Conservation (phyloP, 2,113 vertebrate genomes). For the Microcebus murinus region DNA sequence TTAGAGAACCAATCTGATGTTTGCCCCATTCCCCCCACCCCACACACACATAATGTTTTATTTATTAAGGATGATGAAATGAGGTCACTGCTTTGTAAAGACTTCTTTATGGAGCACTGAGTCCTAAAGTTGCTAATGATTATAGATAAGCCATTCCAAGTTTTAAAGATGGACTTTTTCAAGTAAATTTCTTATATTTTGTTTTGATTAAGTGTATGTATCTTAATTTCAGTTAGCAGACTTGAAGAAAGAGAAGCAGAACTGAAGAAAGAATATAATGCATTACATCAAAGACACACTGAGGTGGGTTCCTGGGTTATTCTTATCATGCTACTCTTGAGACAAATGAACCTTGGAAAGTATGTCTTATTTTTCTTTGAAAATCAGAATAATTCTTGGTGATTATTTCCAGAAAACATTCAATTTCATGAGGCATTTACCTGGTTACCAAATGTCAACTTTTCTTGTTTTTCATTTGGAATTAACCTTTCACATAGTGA, state of each 20-base stretch:
- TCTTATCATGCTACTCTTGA: background rate
- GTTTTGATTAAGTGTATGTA: slow-evolving; percentile 72
- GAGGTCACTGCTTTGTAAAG: background rate
- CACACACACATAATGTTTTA: background rate
- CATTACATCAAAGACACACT: slow-evolving; percentile 97
- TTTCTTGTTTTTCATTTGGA: background rate
- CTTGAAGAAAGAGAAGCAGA: slow-evolving; percentile 97
- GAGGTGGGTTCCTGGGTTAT: slow-evolving; percentile 88
- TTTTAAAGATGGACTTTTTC: slow-evolving; percentile 36
- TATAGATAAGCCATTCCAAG: background rate
- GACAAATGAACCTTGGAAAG: background rate
- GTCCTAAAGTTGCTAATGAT: background rate
- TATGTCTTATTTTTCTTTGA: slow-evolving; percentile 44
- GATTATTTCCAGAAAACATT: slow-evolving; percentile 8
- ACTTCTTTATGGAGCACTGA: background rate
- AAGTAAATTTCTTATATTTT: slow-evolving; percentile 48
- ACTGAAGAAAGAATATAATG: slow-evolving; percentile 96
- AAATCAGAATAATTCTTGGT: slow-evolving; percentile 36
- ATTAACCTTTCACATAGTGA: slow-evolving; percentile 26
- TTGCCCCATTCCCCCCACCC: background rate
- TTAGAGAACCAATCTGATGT: background rate
- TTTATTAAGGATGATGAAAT: background rate
- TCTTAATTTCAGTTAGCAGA: slow-evolving; percentile 92
- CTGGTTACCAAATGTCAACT: slow-evolving; percentile 35
- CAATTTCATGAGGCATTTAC: background rate